Evolutionary conservation across 2,797 vertebrate species (phyloP), one percentile per base, ranked within the genome.

Genomic region (Poeciliopsis paucimaculata): DNA sequence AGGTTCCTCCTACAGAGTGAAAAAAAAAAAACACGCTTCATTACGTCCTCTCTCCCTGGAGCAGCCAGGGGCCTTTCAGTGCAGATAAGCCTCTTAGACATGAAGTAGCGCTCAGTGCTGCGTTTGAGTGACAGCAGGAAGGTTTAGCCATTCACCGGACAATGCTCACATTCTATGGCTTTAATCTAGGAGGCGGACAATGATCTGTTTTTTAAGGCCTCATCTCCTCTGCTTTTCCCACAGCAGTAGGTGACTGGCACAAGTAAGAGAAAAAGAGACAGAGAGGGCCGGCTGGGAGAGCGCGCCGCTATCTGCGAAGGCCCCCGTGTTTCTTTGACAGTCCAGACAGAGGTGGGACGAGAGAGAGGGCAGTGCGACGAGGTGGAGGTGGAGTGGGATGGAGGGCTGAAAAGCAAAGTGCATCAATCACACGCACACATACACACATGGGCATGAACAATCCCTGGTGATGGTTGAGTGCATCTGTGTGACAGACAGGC

Each of bases 31-130:
- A 97, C 97, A 99, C 97, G 98, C 97, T 99, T 99, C 98, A 99
- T 99, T 99, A 99, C 98, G 98, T 98, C 97, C 96, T 97, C 97
- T 98, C 97, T 98, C 97, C 97, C 97, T 95, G 93, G 97, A 98
- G 97, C 97, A 97, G 97, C 97, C 96, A 98, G 97, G 96, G 97
- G 97, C 97, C 97, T 98, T 99, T 99, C 97, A 99, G 97, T 94
- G 95, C 97, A 99, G 98, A 99, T 99, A 99, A 99, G 98, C 98
- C 98, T 99, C 98, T 99, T 99, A 99, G 97, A 98, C 97, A 97
- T 98, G 97, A 97, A 98, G 97, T 97, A 99, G 97, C 96, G 97
- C 98, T 98, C 97, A 97, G 98, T 97, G 97, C 97, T 96, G 96
- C 96, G 95, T 97, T 97, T 99, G 98, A 99, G 97, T 99, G 98